Evolutionary conservation across 2,888 invertebrate species (phyloP).

Genomic region (Steinernema hermaphroditum): DNA sequence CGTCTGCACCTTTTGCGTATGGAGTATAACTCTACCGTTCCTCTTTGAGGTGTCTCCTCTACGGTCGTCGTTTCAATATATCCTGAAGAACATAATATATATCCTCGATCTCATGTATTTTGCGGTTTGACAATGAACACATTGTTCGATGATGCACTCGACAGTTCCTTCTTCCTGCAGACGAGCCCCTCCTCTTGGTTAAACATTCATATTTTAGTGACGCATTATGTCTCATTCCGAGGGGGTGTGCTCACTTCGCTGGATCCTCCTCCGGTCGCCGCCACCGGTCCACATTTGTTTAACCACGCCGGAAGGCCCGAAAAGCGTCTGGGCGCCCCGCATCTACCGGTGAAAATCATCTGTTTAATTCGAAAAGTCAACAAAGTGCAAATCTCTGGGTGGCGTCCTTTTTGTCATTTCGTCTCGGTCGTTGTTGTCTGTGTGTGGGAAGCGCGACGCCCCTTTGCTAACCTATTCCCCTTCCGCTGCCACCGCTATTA

Average conservation of each 20-base stretch:
- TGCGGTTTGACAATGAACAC: no score
- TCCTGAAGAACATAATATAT: no score
- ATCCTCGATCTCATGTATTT: no score
- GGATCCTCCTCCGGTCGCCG: neutral
- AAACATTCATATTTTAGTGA: constrained; percentile 3
- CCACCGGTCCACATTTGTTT: constrained; percentile 2
- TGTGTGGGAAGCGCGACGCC: neutral
- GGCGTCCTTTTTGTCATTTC: neutral
- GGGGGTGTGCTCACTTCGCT: neutral
- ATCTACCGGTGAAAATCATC: neutral
- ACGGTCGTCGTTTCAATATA: neutral
- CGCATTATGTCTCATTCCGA: neutral
- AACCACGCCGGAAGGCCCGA: neutral
- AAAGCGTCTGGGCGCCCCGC: no score
- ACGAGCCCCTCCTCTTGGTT: constrained; percentile 1
- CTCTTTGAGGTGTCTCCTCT: constrained; percentile 17
- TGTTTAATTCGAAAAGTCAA: constrained; percentile 20
- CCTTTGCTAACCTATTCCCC: constrained; percentile 2
- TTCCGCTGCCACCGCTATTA: neutral
- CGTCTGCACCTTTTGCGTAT: constrained; percentile 41
- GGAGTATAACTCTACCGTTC: constrained; percentile 43
- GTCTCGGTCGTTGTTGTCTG: neutral
- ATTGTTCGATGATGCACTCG: no score
- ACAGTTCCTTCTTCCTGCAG: no score
- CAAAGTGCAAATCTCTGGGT: constrained; percentile 1